Percentiles rank a stretch among this genome's conserved stretches.
Evolutionary conservation across 2,797 vertebrate species (phyloP).

Genomic region (Thamnophis elegans): DNA sequence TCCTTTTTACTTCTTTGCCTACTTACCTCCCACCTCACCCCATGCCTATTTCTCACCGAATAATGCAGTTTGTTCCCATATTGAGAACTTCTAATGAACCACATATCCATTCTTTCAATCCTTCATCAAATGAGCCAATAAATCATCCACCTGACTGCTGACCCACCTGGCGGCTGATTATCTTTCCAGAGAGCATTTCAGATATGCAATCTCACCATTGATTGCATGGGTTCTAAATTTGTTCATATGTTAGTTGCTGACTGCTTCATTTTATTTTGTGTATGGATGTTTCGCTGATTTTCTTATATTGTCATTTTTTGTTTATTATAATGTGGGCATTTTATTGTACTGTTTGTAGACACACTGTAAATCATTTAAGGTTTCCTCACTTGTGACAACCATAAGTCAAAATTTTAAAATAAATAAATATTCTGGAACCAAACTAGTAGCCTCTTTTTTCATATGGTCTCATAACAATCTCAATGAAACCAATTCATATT

Average conservation of each 20-base stretch:
- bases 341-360: neutral
- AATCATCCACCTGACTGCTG: neutral
- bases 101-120: neutral
- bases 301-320: neutral
- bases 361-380: neutral
- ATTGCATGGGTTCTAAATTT: neutral
- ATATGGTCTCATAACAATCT: neutral
- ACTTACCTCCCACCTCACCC: neutral
- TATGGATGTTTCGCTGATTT: neutral
- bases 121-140: neutral
- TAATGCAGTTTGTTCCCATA: neutral
- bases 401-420: neutral
- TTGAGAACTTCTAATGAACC: neutral
- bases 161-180: neutral
- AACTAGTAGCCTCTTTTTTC: neutral
- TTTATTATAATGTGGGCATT: neutral
- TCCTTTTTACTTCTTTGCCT: neutral
- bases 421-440: neutral
- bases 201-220: neutral
- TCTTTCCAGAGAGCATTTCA: neutral
- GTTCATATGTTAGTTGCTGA: neutral
- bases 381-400: neutral
- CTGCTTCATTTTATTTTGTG: neutral
- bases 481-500: neutral
- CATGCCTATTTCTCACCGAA: neutral